Conservation (phyloP, 2,113 vertebrate species). For the Gobio gobio region DNA sequence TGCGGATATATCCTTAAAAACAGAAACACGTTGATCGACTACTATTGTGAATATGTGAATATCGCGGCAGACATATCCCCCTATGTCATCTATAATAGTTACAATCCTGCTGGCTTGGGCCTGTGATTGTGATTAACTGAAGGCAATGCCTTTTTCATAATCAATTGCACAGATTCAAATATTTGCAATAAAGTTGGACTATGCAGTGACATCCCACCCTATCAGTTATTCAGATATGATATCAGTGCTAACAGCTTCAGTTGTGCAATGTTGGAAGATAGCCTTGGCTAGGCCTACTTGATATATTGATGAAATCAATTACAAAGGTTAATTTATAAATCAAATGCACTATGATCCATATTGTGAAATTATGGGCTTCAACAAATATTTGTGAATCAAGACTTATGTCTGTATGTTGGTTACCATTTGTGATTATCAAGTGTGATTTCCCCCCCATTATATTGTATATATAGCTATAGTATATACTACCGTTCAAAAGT, state of each 20-base stretch:
- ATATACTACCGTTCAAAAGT: too few species aligned
- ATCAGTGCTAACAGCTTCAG: conserved; percentile 1
- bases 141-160: neutral
- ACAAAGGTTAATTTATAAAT: neutral
- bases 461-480: too few species aligned
- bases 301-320: neutral
- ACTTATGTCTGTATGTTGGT: neutral
- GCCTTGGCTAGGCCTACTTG: neutral
- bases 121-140: neutral
- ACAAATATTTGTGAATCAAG: neutral
- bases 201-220: neutral
- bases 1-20: too few species aligned
- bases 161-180: neutral
- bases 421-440: neutral
- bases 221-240: neutral
- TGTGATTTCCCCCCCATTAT: too few species aligned
- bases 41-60: neutral
- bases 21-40: neutral
- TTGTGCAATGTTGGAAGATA: neutral
- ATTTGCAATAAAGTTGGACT: neutral
- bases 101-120: neutral
- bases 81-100: neutral
- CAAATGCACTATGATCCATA: neutral
- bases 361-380: neutral
- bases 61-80: neutral